Evolutionary conservation across 2,888 invertebrate genomes (phyloP), one percentile per base, ranked within the genome.

Genomic region (Blastobasis lacticolella): DNA sequence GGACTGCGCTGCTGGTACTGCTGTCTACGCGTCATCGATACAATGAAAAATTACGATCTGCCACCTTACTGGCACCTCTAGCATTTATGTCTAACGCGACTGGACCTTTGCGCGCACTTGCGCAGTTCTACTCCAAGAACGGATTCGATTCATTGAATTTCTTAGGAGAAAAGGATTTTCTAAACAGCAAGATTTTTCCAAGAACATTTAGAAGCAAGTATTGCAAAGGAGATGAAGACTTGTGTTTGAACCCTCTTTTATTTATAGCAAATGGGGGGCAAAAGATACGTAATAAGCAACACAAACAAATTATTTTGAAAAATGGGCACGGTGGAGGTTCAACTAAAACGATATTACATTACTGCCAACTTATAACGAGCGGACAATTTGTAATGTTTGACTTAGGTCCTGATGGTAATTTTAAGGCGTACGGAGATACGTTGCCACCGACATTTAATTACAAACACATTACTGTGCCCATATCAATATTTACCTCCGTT

Each of bases 291-390:
- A 56, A 67, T 46, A 6, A 45, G 4, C 54, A 54, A 23, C 43
- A 67, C 3, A 58, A 49, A 42, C 38, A 52, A 4, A 52, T 55
- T n/a, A 54, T 78, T 36, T 46, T 67, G 4, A 40, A 38, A 4
- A 57, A 64, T 52, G 52, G 60, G 2, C 67, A 67, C 0, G 60
- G 68, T 0, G 71, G 71, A 6, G 67, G 70, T 4, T 78, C 75
- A 1, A 61, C 61, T 10, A 80, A 73, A 51, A 70, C 72, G 2
- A 56, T 78, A 9, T 49, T 67, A 10, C 78, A 79, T 63, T 79
- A 69, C 44, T 55, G 69, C 44, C 79, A 80, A 54, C 54, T 74
- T 10, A 58, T 75, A 5, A 66, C 56, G 38, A 73, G 67, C 48
- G 71, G 71, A 3, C 52, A 55, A 10, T 76, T 78, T 54, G 62